Evolutionary conservation across 2,797 vertebrate species (phyloP).

Genomic region (Pseudotriccus pelzelni): DNA sequence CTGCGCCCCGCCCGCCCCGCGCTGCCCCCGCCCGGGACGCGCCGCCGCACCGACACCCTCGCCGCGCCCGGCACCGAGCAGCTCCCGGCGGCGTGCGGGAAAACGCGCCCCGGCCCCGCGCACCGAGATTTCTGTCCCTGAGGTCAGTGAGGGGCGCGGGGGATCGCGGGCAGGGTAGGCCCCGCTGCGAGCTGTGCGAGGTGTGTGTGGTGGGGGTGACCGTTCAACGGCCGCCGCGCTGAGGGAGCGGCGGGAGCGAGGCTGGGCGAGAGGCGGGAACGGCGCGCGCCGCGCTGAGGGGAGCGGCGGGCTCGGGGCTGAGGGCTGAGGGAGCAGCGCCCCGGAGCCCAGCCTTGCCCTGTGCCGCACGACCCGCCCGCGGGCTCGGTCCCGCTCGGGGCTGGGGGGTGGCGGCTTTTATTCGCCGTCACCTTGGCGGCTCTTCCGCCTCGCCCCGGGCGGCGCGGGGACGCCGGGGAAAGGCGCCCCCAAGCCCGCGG

Average conservation of each 20-base stretch:
- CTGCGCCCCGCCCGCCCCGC: too few species aligned
- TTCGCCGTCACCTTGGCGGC: constrained; percentile 36
- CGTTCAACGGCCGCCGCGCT: too few species aligned
- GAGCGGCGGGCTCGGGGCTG: background rate
- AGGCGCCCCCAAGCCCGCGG: background rate
- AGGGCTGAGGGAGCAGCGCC: background rate
- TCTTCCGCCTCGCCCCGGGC: background rate
- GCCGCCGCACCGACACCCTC: too few species aligned
- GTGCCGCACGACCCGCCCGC: background rate
- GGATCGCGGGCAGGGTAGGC: background rate
- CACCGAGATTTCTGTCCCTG: background rate
- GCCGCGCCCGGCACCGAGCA: too few species aligned
- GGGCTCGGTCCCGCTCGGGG: background rate
- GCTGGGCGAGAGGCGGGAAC: too few species aligned
- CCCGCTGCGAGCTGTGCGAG: background rate
- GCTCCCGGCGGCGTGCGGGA: background rate
- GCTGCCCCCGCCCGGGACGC: too few species aligned
- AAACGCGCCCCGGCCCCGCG: background rate
- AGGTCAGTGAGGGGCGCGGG: background rate
- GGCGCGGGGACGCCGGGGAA: background rate
- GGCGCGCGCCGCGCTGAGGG: background rate
- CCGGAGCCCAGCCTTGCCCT: background rate
- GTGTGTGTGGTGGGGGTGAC: too few species aligned
- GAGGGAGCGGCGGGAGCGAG: too few species aligned
- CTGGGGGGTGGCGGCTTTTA: background rate